Evolutionary conservation across 2,888 invertebrate species (phyloP), one percentile per base, ranked within the genome.

Genomic region (Rhopalosiphum nymphaeae): DNA sequence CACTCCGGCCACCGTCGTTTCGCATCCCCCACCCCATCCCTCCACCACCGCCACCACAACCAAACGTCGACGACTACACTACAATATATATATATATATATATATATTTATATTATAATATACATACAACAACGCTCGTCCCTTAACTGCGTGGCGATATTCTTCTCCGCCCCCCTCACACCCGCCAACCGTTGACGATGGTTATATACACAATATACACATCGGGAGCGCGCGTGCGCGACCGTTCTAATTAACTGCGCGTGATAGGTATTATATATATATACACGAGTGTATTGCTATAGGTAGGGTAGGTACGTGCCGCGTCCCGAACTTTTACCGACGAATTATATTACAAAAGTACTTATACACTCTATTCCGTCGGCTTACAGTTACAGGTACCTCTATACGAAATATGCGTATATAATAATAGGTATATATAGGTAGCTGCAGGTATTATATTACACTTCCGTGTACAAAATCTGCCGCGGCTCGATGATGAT

Each of bases 171-270:
- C 67, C 67, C 67, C 13, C 61, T 16, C 5, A 5, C 36, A 67
- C 67, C 67, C 67, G 44, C 46, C 85, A 11, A 46, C 44, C 26
- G 29, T 85, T 26, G 36, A 5, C 85, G 25, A 26, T 85, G 44
- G 42, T 44, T 85, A 85, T 44, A 44, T 25, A 85, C 44, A 44
- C 53, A 13, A 53, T 53, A 85, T 44, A 44, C 44, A 85, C 85
- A 44, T 44, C 25, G 85, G 44, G 85, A 36, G 42, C 0, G 85
- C 36, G 49, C 87, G 44, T n/a, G 87, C 49, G 44, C 87, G 49
- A 4, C 2, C 16, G 67, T 61, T 67, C 90, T 90, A 90, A 90
- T 90, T 90, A 90, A 90, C 90, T 67, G 90, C 90, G n/a, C 49
- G 49, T n/a, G 87, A n/a, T 67, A 36, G 36, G 67, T 67, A 67